phyloP scores from a whole-genome alignment of 2,113 vertebrate species.

The Siniperca knerii region DNA sequence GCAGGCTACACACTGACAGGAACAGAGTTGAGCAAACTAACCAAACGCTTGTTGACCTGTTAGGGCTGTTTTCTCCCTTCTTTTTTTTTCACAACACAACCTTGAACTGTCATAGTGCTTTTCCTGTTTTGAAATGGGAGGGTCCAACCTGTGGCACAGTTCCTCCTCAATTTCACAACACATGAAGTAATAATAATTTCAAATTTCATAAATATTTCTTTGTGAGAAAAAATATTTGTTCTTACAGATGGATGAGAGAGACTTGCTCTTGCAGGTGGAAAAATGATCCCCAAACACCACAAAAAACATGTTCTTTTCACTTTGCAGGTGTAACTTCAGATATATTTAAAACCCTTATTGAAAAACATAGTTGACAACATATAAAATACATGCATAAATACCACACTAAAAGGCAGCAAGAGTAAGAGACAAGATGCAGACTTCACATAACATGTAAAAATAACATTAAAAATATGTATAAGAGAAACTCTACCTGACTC shows the following conservation, averaged over 20 bases:
- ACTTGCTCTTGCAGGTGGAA: neutral
- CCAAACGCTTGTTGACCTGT: slow-evolving; percentile 1
- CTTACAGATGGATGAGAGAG: neutral
- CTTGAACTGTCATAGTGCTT: neutral
- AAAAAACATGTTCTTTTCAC: neutral
- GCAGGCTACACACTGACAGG: slow-evolving; percentile 38
- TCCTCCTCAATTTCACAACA: neutral
- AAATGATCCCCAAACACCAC: neutral
- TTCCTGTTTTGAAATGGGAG: slow-evolving; percentile 17
- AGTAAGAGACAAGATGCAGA: neutral
- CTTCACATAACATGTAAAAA: neutral
- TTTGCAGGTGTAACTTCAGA: slow-evolving; percentile 1
- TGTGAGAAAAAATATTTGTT: fast-evolving
- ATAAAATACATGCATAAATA: neutral
- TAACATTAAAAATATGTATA: neutral
- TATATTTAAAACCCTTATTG: neutral
- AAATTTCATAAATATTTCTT: neutral
- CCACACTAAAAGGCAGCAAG: neutral
- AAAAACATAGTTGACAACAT: neutral
- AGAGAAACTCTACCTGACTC: slow-evolving; percentile 87
- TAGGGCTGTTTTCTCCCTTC: neutral
- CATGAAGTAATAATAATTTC: neutral
- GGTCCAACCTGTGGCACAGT: neutral
- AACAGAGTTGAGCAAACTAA: slow-evolving; percentile 39
- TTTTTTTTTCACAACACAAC: neutral